Percentiles rank a stretch among this genome's conserved stretches.
Evolutionary conservation across 2,888 invertebrate genomes (phyloP).

Genomic region (Cosmorhoe ocellata): DNA sequence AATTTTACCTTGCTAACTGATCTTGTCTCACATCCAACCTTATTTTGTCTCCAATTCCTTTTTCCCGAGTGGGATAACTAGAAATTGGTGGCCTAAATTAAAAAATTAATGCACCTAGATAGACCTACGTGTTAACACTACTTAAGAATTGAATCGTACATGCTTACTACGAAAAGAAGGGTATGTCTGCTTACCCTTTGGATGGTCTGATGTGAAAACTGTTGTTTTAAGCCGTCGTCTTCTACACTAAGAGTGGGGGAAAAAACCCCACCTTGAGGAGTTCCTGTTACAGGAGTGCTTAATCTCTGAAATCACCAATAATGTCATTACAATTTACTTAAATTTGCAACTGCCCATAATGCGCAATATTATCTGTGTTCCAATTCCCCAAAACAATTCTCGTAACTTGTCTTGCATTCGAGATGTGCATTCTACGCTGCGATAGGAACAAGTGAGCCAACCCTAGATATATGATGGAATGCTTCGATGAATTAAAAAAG

Average conservation of each 20-base stretch:
- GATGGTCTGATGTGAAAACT: conserved; percentile 75
- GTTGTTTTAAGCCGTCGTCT: conserved; percentile 76
- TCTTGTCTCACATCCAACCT: conserved; percentile 78
- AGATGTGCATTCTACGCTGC: conserved; percentile 15
- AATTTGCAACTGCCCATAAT: not conserved
- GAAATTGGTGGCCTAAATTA: conserved; percentile 73
- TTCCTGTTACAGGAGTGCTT: conserved; percentile 72
- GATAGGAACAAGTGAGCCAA: not conserved
- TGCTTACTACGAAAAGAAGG: conserved; percentile 48
- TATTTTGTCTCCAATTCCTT: conserved; percentile 80
- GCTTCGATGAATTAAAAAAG: conserved; percentile 15
- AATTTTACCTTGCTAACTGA: conserved; percentile 76
- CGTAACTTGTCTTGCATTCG: not conserved
- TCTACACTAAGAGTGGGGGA: conserved; percentile 72
- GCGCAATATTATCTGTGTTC: no score
- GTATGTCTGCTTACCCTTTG: conserved; percentile 71
- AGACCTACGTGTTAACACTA: conserved; percentile 48
- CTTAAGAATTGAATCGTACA: conserved; percentile 44
- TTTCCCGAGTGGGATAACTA: conserved; percentile 77
- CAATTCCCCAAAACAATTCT: not conserved
- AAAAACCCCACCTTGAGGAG: conserved; percentile 73
- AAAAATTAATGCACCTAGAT: conserved; percentile 59
- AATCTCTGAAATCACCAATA: conserved; percentile 60
- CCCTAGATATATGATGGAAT: conserved; percentile 1
- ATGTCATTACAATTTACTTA: conserved; percentile 2